These are phyloP conservation scores for Porites divaricata DNA, from an alignment of 92 coral and sea anemone genomes.

Conservation along the genomic window DNA sequence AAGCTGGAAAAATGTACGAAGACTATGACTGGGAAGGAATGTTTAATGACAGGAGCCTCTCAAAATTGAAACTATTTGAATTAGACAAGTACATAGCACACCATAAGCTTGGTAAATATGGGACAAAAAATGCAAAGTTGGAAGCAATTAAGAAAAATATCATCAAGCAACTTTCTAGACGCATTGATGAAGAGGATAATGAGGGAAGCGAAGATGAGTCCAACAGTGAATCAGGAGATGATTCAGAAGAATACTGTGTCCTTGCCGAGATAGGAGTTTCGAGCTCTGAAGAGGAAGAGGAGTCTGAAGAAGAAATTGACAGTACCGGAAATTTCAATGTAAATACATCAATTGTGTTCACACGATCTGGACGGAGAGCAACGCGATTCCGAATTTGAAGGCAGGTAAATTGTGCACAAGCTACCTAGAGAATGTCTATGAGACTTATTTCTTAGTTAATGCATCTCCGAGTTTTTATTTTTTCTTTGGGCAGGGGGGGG, in stretches of 20 bases:
- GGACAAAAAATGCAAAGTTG: constrained; percentile 1
- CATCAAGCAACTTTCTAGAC: not conserved
- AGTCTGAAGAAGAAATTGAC: not conserved
- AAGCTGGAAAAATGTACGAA: not conserved
- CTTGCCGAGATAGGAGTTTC: no score
- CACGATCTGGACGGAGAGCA: not conserved
- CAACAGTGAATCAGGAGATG: not conserved
- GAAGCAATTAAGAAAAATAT: not conserved
- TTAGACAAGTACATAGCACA: not conserved
- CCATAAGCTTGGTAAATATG: not conserved
- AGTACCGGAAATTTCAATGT: not conserved
- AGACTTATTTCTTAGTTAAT: no score
- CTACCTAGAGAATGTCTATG: no score
- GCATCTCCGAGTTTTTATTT: no score
- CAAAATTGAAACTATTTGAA: not conserved
- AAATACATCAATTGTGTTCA: not conserved
- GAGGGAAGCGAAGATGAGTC: no score
- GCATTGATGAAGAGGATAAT: no score
- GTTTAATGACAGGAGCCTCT: constrained; percentile 3
- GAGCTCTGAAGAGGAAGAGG: no score
- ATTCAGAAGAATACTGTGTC: no score
- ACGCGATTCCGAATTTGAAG: not conserved
- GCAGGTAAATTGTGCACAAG: no score
- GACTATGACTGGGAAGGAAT: not conserved
- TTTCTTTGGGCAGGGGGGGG: no score